Conservation (phyloP, 2,888 invertebrate genomes). For the Conistra vaccinii region DNA sequence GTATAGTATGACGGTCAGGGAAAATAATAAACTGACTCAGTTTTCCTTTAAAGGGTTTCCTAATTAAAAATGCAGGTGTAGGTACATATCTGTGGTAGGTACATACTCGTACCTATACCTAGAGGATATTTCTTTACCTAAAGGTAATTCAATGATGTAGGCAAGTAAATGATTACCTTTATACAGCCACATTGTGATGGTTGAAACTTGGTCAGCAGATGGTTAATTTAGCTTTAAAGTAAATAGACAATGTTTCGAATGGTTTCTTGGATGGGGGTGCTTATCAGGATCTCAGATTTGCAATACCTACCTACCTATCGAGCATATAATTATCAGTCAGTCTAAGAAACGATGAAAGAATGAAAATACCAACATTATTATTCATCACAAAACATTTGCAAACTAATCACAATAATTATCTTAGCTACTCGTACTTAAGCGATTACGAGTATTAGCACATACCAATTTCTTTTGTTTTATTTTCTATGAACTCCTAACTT, state of each 20-base stretch:
- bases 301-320: neutral
- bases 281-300: no score
- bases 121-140: neutral
- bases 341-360: neutral
- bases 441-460: no score
- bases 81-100: no score
- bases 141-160: neutral
- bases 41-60: conserved; percentile 4
- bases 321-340: neutral
- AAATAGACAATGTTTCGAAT: neutral
- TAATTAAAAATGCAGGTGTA: neutral
- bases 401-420: neutral
- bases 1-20: neutral
- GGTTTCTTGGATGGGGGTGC: neutral
- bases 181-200: no score
- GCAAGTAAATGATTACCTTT: neutral
- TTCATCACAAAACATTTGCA: neutral
- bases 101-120: neutral
- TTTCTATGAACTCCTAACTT: conserved; percentile 9
- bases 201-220: no score
- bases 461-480: neutral
- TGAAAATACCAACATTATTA: neutral
- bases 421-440: no score
- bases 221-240: neutral
- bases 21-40: neutral